These are phyloP conservation scores for Presbytis comata DNA, from an alignment of 2,797 vertebrate species.

Conservation along the genomic window DNA sequence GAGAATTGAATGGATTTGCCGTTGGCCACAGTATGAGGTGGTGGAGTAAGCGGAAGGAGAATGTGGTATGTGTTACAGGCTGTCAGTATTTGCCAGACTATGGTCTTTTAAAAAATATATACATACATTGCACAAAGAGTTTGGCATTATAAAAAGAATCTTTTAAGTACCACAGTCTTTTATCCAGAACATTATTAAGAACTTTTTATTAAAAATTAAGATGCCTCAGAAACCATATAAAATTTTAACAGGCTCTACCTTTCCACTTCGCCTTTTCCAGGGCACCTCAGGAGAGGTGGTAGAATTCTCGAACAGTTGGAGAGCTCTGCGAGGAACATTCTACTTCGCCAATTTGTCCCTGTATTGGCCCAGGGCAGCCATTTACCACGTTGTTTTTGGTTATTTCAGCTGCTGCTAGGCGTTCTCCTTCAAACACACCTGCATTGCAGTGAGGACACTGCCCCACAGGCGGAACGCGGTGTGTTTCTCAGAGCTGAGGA, in stretches of 20 bases:
- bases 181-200: constrained; percentile 67
- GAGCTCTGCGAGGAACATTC: background rate
- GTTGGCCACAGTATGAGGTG: constrained; percentile 51
- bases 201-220: constrained; percentile 75
- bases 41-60: constrained; percentile 65
- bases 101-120: constrained; percentile 49
- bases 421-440: constrained; percentile 42
- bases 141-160: constrained; percentile 59
- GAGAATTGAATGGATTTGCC: constrained; percentile 69
- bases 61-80: constrained; percentile 45
- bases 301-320: constrained; percentile 41
- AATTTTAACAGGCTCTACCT: constrained; percentile 57
- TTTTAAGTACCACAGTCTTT: constrained; percentile 69
- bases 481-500: background rate
- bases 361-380: constrained; percentile 21
- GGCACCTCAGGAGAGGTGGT: constrained; percentile 14
- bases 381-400: constrained; percentile 67
- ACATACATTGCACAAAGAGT: constrained; percentile 50
- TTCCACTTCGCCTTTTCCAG: constrained; percentile 50
- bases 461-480: fast-evolving
- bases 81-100: constrained; percentile 52
- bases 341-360: background rate
- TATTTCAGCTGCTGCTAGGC: constrained; percentile 63
- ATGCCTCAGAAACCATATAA: constrained; percentile 63
- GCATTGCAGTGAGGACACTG: background rate